Base-by-base conservation (phyloP, 2,888 invertebrate genomes). In the Lochmaea crataegi region DNA sequence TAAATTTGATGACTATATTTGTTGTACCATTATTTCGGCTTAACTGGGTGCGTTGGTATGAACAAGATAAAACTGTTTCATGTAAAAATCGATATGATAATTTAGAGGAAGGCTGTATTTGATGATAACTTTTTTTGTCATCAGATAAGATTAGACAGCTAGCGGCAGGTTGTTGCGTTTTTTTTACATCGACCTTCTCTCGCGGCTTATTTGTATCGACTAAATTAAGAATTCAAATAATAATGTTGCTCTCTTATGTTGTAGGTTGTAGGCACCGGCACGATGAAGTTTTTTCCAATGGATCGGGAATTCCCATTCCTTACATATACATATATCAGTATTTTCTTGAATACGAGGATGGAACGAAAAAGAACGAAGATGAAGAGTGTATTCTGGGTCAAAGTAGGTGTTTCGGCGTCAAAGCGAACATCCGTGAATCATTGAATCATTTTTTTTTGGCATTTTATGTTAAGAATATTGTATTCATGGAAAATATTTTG, bases 231-330 rank as follows among this genome's bases (percentile, higher is more conserved):
- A 32, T 58, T 32, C 1, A 32, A 22, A 16, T 58, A 32, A 32
- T 32, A 32, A 32, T 32, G 32, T 32, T 32, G 7, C 32, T 32
- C 32, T 32, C 32, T 32, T 32, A 32, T 32, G 32, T 26, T 58
- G 32, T 32, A 32, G 58, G 32, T 26, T 58, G 32, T 32, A 32
- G 58, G 32, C 32, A 60, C n/a, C 10, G 26, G 4, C 12, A 58
- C 14, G 26, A 14, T 26, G 58, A 22, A 9, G 32, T 38, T 53
- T 53, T 53, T 53, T 53, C 9, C 10, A 53, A 10, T 53, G 18
- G 16, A 16, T n/a, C 53, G 38, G 16, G n/a, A 60, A 26, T 60
- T 60, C 60, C 38, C 26, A 60, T 60, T 60, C 38, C 32, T 60
- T n/a, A 38, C n/a, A 16, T 22, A 22, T 53, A n/a, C n/a, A n/a